Percentiles rank a stretch among this genome's conserved stretches.
Evolutionary conservation across 2,113 vertebrate genomes (phyloP).

Genomic region (Seriola dumerili): DNA sequence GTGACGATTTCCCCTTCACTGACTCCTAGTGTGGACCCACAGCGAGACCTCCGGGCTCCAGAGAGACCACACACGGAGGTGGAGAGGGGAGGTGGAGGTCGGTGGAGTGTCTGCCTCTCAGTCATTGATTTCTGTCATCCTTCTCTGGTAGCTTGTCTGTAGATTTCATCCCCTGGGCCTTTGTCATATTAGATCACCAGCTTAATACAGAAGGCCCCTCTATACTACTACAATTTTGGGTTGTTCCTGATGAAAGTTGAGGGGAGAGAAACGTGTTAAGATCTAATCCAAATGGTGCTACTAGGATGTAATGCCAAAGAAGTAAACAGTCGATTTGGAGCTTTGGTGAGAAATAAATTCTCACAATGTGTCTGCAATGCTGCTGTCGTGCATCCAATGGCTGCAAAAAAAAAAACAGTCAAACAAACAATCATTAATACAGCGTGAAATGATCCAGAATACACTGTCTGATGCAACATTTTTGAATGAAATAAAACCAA

Average conservation of each 20-base stretch:
- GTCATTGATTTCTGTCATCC: conserved; percentile 52
- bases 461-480: neutral
- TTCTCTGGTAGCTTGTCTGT: conserved; percentile 9
- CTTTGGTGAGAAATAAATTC: neutral
- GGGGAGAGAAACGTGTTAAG: neutral
- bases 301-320: neutral
- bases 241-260: neutral
- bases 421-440: neutral
- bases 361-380: neutral
- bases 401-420: neutral
- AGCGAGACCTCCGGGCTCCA: conserved; percentile 48
- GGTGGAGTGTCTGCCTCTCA: conserved; percentile 1
- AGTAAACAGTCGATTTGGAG: neutral
- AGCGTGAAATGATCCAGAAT: neutral
- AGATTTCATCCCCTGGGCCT: neutral
- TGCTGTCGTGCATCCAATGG: no score
- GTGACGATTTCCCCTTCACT: conserved; percentile 71
- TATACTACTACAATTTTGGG: neutral
- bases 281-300: neutral
- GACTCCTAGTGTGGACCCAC: conserved; percentile 56
- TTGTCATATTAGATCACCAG: neutral
- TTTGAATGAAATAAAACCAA: neutral
- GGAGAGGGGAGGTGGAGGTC: conserved; percentile 8
- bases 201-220: neutral
- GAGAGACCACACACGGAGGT: conserved; percentile 69